A percentile compares a stretch with the other conserved stretches of the same genome.
phyloP scores from a whole-genome alignment of 2,888 invertebrate genomes.

The Leuctra nigra region DNA sequence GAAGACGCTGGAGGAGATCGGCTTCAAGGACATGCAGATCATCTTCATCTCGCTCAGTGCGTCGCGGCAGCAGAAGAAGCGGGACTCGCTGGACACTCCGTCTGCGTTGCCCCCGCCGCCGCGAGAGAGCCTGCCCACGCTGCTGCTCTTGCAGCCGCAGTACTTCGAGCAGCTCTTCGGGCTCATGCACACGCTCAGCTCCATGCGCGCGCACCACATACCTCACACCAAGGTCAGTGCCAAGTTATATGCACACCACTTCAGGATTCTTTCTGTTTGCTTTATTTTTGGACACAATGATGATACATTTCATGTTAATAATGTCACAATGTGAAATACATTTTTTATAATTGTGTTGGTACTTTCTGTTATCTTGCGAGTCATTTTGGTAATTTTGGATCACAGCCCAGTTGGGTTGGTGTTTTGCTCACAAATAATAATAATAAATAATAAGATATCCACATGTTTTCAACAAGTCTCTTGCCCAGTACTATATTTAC shows the following conservation, averaged over 20 bases:
- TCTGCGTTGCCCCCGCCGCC: constrained; percentile 83
- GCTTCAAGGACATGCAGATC: constrained; percentile 86
- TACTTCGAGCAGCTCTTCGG: constrained; percentile 89
- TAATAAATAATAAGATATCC: too few species aligned
- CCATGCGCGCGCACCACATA: constrained; percentile 55
- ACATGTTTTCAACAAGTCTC: too few species aligned
- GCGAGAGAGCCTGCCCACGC: constrained; percentile 76
- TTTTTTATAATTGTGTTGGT: too few species aligned
- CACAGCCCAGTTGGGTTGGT: too few species aligned
- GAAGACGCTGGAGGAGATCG: constrained; percentile 82
- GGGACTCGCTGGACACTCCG: constrained; percentile 72
- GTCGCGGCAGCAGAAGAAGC: constrained; percentile 50
- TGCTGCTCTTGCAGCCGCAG: constrained; percentile 73
- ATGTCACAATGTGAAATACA: constrained; percentile 11
- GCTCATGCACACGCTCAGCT: constrained; percentile 83
- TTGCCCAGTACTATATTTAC: too few species aligned
- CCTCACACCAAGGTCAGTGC: constrained; percentile 15
- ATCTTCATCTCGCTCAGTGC: constrained; percentile 88
- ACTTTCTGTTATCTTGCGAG: too few species aligned
- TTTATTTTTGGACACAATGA: constrained; percentile 29
- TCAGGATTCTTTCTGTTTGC: constrained; percentile 36
- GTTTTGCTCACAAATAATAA: too few species aligned
- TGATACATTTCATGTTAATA: constrained; percentile 25
- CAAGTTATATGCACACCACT: too few species aligned
- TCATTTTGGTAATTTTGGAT: too few species aligned